phyloP scores from a whole-genome alignment of 2,888 invertebrate genomes.

The Pollenia amentaria region DNA sequence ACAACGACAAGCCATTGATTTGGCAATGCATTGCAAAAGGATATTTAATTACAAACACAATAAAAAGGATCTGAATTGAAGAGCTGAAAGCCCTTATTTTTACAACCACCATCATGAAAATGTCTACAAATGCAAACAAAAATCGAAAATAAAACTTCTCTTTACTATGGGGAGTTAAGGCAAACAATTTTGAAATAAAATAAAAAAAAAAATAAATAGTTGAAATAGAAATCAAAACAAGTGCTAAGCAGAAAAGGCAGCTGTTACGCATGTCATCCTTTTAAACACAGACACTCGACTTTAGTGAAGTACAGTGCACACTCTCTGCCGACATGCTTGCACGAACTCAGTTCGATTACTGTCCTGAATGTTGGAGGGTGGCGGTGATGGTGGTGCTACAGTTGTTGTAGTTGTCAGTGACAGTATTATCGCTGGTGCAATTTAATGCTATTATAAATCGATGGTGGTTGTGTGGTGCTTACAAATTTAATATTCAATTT shows the following conservation, averaged over 20 bases:
- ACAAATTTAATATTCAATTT: slow-evolving; percentile 22
- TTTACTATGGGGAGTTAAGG: slow-evolving; percentile 28
- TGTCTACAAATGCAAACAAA: slow-evolving; percentile 25
- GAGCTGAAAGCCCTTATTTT: slow-evolving; percentile 66
- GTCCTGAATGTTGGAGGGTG: slow-evolving; percentile 48
- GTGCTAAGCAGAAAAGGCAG: slow-evolving; percentile 66
- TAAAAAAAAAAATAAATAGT: slow-evolving; percentile 8
- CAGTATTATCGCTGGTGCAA: slow-evolving; percentile 38
- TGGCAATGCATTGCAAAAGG: slow-evolving; percentile 42
- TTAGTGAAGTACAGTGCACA: slow-evolving; percentile 62
- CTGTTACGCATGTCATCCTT: slow-evolving; percentile 62
- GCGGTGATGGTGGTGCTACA: slow-evolving; percentile 38
- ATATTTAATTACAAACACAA: slow-evolving; percentile 58
- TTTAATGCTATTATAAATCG: slow-evolving; percentile 63
- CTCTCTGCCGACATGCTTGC: slow-evolving; percentile 18
- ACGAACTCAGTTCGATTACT: slow-evolving; percentile 37
- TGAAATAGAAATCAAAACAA: slow-evolving; percentile 67
- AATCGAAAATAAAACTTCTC: background rate
- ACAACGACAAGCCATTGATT: slow-evolving; percentile 32
- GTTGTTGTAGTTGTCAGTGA: slow-evolving; percentile 1
- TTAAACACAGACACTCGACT: background rate
- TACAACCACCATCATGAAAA: slow-evolving; percentile 51
- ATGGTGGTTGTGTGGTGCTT: slow-evolving; percentile 64
- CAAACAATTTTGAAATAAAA: slow-evolving; percentile 18
- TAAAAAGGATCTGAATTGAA: slow-evolving; percentile 42